Evolutionary conservation across 2,888 invertebrate genomes (phyloP).

Genomic region (Fissipunctia ypsillon): DNA sequence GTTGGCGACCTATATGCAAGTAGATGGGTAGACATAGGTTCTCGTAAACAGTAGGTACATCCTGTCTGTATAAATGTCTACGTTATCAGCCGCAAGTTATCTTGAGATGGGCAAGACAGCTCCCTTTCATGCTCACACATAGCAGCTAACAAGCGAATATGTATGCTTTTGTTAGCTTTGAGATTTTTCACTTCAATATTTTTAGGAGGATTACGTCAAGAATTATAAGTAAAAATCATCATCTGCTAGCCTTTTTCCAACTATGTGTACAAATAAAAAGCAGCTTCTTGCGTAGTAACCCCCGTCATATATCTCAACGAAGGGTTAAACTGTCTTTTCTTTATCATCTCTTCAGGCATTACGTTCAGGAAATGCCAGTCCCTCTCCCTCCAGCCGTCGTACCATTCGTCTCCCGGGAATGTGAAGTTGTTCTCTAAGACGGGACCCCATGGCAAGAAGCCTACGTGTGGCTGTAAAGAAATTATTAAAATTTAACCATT

Average conservation of each 20-base stretch:
- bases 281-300: conserved; percentile 97
- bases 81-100: conserved; percentile 43
- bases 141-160: conserved; percentile 26
- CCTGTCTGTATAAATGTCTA: conserved; percentile 41
- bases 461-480: conserved; percentile 94
- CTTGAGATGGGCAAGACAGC: conserved; percentile 59
- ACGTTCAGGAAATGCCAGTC: conserved; percentile 96
- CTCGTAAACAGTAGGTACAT: conserved; percentile 32
- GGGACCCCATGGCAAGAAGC: conserved; percentile 97
- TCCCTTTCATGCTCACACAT: conserved; percentile 27
- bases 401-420: conserved; percentile 94
- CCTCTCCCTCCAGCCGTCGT: conserved; percentile 95
- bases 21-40: conserved; percentile 3
- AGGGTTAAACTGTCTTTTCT: conserved; percentile 92
- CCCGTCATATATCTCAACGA: conserved; percentile 96
- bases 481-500: background rate
- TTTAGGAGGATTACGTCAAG: conserved; percentile 5
- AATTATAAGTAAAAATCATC: too few species aligned
- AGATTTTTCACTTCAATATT: conserved; percentile 23
- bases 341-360: conserved; percentile 94
- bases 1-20: conserved; percentile 11
- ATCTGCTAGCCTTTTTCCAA: too few species aligned
- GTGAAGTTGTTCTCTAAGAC: conserved; percentile 96
- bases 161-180: conserved; percentile 3
- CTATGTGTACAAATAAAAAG: conserved; percentile 92